Percentiles rank a stretch among this genome's conserved stretches.
These are phyloP conservation scores for Petaurus breviceps DNA, from an alignment of 2,113 vertebrate species.

Conservation along the genomic window DNA sequence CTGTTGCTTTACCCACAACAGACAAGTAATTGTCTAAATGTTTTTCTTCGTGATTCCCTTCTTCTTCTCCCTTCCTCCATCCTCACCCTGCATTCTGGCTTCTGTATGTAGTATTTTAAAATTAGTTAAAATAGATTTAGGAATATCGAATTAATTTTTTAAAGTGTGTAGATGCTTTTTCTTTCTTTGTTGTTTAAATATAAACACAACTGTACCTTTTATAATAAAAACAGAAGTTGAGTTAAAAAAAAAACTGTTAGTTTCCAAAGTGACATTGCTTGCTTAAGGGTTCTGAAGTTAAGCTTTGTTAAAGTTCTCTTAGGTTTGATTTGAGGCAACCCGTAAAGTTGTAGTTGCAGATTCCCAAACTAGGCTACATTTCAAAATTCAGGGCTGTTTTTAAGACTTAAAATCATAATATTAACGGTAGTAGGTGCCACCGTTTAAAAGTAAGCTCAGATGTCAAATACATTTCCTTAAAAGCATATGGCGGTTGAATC, in stretches of 20 bases:
- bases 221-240: constrained; percentile 84
- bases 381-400: constrained; percentile 96
- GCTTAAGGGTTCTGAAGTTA: constrained; percentile 87
- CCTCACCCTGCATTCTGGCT: constrained; percentile 88
- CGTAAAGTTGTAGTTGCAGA: constrained; percentile 97
- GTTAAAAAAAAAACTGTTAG: constrained; percentile 86
- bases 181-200: constrained; percentile 86
- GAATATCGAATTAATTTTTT: constrained; percentile 81
- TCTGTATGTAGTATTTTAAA: constrained; percentile 87
- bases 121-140: constrained; percentile 86
- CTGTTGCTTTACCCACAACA: constrained; percentile 92
- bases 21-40: constrained; percentile 96
- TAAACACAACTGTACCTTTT: constrained; percentile 87
- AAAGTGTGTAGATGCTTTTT: constrained; percentile 85
- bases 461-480: constrained; percentile 84
- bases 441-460: constrained; percentile 85
- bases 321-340: constrained; percentile 85
- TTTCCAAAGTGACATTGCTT: constrained; percentile 87
- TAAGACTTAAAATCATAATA: constrained; percentile 83
- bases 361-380: constrained; percentile 99
- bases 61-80: constrained; percentile 84
- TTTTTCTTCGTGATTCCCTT: constrained; percentile 90
- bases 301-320: constrained; percentile 86
- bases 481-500: constrained; percentile 84
- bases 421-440: constrained; percentile 85